These are phyloP conservation scores for Elysia crispata DNA, from an alignment of 2,888 invertebrate genomes.

Conservation along the genomic window DNA sequence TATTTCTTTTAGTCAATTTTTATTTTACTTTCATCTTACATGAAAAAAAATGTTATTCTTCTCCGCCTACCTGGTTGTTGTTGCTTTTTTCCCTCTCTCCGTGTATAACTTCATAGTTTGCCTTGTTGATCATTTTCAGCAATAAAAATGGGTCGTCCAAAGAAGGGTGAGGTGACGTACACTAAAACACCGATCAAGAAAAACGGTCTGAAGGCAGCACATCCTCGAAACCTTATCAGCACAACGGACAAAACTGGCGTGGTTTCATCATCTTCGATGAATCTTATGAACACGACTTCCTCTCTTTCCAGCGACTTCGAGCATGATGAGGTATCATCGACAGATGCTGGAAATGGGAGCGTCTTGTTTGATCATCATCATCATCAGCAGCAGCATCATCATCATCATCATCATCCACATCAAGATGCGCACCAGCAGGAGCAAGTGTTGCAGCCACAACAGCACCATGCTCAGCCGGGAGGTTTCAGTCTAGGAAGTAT, in stretches of 20 bases:
- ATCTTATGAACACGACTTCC: constrained; percentile 1
- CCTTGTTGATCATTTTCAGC: too few relatives aligned
- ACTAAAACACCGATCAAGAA: constrained; percentile 23
- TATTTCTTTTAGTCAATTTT: too few relatives aligned
- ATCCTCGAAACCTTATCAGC: constrained; percentile 16
- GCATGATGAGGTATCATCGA: constrained; percentile 33
- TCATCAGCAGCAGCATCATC: constrained; percentile 32
- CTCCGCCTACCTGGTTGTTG: too few relatives aligned
- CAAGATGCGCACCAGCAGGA: constrained; percentile 10
- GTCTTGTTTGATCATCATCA: constrained; percentile 29
- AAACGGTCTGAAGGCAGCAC: constrained; percentile 13
- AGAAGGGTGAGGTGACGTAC: constrained; percentile 54
- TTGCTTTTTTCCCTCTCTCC: too few relatives aligned
- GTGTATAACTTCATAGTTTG: too few relatives aligned
- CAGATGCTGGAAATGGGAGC: too few relatives aligned
- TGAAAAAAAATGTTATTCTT: too few relatives aligned
- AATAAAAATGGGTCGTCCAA: constrained; percentile 72
- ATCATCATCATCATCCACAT: constrained; percentile 31
- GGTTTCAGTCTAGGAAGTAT: constrained; percentile 41
- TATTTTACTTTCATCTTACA: too few relatives aligned
- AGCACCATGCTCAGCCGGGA: constrained; percentile 14
- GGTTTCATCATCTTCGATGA: too few relatives aligned
- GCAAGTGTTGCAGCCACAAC: constrained; percentile 17
- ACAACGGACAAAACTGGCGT: too few relatives aligned
- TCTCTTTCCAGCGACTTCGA: constrained; percentile 45